Conservation (phyloP, 1,140 invertebrate species). For the Gryllus bimaculatus region DNA sequence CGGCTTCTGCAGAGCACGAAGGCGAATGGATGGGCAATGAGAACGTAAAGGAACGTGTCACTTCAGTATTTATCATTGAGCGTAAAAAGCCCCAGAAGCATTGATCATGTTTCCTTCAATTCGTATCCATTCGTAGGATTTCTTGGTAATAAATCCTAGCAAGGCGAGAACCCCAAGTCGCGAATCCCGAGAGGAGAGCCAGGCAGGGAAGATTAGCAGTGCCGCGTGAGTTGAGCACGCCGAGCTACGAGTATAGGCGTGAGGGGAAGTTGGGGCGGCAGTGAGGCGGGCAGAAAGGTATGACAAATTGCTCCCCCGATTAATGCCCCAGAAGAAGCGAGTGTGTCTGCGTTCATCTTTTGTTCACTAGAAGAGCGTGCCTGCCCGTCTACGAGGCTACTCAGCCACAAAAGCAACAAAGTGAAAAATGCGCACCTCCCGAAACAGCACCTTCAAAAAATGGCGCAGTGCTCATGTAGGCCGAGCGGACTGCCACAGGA, state of each 20-base stretch:
- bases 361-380: neutral
- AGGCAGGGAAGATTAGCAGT: neutral
- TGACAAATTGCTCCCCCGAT: neutral
- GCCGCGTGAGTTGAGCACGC: neutral
- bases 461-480: neutral
- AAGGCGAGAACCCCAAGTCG: no score
- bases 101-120: no score
- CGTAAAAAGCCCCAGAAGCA: no score
- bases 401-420: neutral
- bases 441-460: neutral
- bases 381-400: neutral
- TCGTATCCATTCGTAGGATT: no score
- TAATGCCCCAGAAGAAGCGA: neutral
- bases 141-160: no score
- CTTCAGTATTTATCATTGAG: no score
- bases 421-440: neutral
- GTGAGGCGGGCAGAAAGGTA: neutral
- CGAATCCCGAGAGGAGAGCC: no score
- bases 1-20: no score
- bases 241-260: neutral
- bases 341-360: neutral
- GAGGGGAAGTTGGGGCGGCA: neutral
- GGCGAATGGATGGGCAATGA: no score
- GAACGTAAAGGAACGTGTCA: no score
- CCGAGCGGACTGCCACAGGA: neutral